These are phyloP conservation scores for Ditylenchus dipsaci DNA, from an alignment of 1,140 invertebrate species.

Conservation along the genomic window DNA sequence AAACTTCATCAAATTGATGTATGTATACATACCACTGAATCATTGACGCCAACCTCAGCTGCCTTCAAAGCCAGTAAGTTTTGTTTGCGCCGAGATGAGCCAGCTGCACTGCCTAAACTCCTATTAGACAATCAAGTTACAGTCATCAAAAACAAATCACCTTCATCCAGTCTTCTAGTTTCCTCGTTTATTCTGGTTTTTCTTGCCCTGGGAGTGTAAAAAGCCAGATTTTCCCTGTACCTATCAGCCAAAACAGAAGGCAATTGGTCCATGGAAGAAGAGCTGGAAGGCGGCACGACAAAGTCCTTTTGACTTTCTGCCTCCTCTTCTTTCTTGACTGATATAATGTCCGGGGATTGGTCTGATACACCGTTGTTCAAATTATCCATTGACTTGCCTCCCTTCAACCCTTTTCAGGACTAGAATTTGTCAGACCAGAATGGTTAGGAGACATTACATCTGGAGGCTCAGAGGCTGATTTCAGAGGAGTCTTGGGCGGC, in stretches of 20 bases:
- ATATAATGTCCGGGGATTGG: neutral
- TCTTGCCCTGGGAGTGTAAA: constrained; percentile 24
- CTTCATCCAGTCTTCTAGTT: neutral
- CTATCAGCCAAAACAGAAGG: constrained; percentile 19
- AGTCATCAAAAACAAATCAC: neutral
- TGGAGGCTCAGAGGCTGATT: neutral
- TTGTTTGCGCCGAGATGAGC: constrained; percentile 28
- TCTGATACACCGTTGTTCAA: neutral
- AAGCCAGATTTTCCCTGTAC: constrained; percentile 14
- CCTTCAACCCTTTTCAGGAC: neutral
- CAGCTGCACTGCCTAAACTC: neutral
- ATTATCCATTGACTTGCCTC: neutral
- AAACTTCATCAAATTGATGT: too few species aligned
- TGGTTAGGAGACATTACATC: neutral
- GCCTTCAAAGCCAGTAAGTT: constrained; percentile 13
- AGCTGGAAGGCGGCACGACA: constrained; percentile 8
- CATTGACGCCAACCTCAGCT: constrained; percentile 5
- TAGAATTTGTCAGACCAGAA: too few species aligned
- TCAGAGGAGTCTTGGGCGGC: constrained; percentile 4
- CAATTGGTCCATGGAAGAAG: constrained; percentile 5
- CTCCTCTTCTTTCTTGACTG: neutral
- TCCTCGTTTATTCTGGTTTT: constrained; percentile 10
- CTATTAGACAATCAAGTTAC: neutral
- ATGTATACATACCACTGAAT: neutral
- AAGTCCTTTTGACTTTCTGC: neutral